phyloP scores from a whole-genome alignment of 1,140 invertebrate species.

The Leptopilina boulardi region DNA sequence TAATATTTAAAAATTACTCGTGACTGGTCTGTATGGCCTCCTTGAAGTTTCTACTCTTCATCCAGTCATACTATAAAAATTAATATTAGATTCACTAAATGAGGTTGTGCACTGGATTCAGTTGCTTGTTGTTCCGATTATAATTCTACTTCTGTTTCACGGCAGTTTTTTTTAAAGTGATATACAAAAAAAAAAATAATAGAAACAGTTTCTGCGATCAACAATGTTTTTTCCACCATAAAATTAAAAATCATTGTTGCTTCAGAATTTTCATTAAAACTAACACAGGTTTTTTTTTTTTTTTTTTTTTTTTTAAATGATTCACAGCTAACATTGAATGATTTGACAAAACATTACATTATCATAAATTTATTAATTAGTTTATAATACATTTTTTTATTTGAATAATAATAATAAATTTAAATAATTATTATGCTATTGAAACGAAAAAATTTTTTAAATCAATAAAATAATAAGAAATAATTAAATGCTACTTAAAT shows the following conservation, averaged over 20 bases:
- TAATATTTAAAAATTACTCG: slow-evolving; percentile 78
- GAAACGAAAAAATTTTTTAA: too few relatives aligned
- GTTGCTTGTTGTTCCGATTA: slow-evolving; percentile 26
- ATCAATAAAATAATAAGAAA: background rate
- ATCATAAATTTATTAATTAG: too few relatives aligned
- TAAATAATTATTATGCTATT: too few relatives aligned
- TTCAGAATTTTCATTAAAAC: slow-evolving; percentile 44
- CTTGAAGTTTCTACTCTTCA: slow-evolving; percentile 95
- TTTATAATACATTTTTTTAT: background rate
- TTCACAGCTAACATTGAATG: slow-evolving; percentile 71
- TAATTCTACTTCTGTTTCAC: slow-evolving; percentile 21
- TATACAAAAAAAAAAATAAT: background rate
- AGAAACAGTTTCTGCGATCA: slow-evolving; percentile 5
- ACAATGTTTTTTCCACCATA: slow-evolving; percentile 1
- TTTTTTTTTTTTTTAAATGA: slow-evolving; percentile 49
- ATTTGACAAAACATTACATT: slow-evolving; percentile 67
- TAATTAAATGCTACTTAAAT: background rate
- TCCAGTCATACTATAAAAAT: slow-evolving; percentile 90
- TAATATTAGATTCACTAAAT: slow-evolving; percentile 71
- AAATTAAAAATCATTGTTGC: slow-evolving; percentile 46
- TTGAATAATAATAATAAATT: too few relatives aligned
- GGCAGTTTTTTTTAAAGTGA: background rate
- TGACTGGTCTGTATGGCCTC: slow-evolving; percentile 87
- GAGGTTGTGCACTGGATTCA: slow-evolving; percentile 46
- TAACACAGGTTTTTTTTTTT: slow-evolving; percentile 19